Base-by-base conservation (phyloP, 2,888 invertebrate species). In the Pollenia amentaria region DNA sequence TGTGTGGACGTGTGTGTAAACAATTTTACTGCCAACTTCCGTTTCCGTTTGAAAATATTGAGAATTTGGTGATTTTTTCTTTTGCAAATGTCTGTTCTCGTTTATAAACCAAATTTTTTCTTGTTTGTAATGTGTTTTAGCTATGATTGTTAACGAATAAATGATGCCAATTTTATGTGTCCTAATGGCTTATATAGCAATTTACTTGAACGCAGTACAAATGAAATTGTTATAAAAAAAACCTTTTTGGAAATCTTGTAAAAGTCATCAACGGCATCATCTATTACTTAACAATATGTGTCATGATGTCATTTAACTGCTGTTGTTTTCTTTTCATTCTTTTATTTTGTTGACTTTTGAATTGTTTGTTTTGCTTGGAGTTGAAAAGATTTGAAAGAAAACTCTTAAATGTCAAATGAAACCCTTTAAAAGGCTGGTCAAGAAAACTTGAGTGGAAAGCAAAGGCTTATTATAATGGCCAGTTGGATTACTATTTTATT, bases 161-260 rank as follows among this genome's bases (percentile, higher is more conserved):
- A 86, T 89, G 88, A 79, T 80, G 62, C 62, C 77, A 48, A 73
- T 46, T 70, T 60, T 42, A 73, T 42, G 77, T 44, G 11, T 44
- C 42, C 70, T 72, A 75, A 86, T 83, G 87, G 82, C 69, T 89
- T 89, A 75, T 89, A 89, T 89, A 89, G 87, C 69, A 75, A 75
- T 51, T 75, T 40, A 21, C 18, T 11, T 55, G 16, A 42, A 48
- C 53, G 44, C 40, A 42, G 21, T 55, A 21, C 57, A 40, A 60
- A 46, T 12, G n/a, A 12, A 65, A 62, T 38, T 48, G 46, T 8
- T 55, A 51, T 53, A 40, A 12, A 53, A 73, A 55, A 48, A 60
- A 67, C n/a, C 69, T 69, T 73, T 65, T 81, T 60, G 53, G 62
- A 69, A 72, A 48, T 64, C 42, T 55, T 75, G 21, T 21, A 53